phyloP scores from a whole-genome alignment of 2,113 vertebrate species.

The Epinephelus moara region DNA sequence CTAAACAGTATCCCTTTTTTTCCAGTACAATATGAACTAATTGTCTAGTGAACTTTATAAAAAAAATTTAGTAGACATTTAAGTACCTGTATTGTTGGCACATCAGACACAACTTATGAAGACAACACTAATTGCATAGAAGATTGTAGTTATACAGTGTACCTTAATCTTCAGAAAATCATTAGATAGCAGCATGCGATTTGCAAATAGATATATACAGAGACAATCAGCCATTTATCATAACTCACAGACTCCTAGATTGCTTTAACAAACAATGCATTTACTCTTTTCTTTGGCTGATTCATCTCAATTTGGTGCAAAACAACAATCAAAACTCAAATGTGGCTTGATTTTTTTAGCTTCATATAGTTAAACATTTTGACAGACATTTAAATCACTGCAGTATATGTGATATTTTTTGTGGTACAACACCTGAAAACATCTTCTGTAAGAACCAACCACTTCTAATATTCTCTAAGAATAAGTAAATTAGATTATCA shows the following conservation, averaged over 20 bases:
- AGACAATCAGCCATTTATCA: slow-evolving; percentile 27
- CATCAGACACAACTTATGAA: slow-evolving; percentile 26
- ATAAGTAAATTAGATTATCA: slow-evolving; percentile 27
- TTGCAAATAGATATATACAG: slow-evolving; percentile 15
- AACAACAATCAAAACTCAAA: slow-evolving; percentile 24
- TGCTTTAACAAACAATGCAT: background rate
- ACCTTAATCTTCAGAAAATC: slow-evolving; percentile 31
- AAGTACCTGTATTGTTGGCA: background rate
- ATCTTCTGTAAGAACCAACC: background rate
- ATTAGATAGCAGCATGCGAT: slow-evolving; percentile 56
- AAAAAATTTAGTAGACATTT: slow-evolving; percentile 8
- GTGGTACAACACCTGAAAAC: slow-evolving; percentile 1
- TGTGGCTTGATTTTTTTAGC: background rate
- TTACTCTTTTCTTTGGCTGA: slow-evolving; percentile 37
- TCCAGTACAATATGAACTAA: too few relatives aligned
- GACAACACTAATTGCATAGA: slow-evolving; percentile 44
- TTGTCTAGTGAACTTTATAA: slow-evolving; percentile 22
- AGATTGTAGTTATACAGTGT: slow-evolving; percentile 32
- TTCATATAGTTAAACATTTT: background rate
- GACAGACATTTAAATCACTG: slow-evolving; percentile 13
- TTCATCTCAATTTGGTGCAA: slow-evolving; percentile 50
- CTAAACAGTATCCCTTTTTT: slow-evolving; percentile 21
- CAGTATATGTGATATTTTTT: background rate
- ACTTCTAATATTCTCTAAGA: slow-evolving; percentile 18
- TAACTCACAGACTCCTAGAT: slow-evolving; percentile 5